phyloP scores from a whole-genome alignment of 2,797 vertebrate species.

The Leontocebus nigricollis region DNA sequence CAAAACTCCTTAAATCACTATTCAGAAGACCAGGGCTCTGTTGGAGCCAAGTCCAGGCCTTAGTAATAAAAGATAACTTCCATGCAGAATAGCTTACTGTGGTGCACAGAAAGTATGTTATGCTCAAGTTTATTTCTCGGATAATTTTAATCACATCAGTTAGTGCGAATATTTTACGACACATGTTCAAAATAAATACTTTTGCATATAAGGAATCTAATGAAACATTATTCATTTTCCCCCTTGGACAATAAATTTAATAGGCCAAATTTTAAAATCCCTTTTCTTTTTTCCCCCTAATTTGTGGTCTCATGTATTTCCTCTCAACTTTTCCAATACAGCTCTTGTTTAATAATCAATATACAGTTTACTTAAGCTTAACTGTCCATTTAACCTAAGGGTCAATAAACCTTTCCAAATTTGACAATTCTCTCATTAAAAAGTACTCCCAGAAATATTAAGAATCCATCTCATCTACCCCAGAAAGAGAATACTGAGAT shows the following conservation, averaged over 20 bases:
- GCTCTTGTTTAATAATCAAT: conserved; percentile 36
- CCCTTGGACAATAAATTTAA: not conserved
- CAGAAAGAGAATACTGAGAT: conserved; percentile 82
- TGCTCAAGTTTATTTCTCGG: not conserved
- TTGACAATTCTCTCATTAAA: conserved; percentile 29
- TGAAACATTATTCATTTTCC: not conserved
- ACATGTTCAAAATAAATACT: not conserved
- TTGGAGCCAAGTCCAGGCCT: not conserved
- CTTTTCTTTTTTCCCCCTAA: not conserved
- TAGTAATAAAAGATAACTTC: not conserved
- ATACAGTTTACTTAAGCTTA: conserved; percentile 67
- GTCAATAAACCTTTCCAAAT: not conserved
- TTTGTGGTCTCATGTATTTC: not conserved
- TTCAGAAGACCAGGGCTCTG: not conserved
- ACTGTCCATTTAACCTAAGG: not conserved
- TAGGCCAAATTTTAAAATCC: not conserved
- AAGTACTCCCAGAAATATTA: conserved; percentile 21
- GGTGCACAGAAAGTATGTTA: not conserved
- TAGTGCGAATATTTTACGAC: not conserved
- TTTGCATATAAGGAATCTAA: conserved; percentile 7
- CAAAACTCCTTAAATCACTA: not conserved
- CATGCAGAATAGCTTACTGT: not conserved
- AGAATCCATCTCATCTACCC: conserved; percentile 5
- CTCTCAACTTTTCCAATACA: conserved; percentile 31
- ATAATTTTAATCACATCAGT: not conserved